Base-by-base conservation (phyloP, 2,113 vertebrate genomes). In the Oceanites oceanicus region DNA sequence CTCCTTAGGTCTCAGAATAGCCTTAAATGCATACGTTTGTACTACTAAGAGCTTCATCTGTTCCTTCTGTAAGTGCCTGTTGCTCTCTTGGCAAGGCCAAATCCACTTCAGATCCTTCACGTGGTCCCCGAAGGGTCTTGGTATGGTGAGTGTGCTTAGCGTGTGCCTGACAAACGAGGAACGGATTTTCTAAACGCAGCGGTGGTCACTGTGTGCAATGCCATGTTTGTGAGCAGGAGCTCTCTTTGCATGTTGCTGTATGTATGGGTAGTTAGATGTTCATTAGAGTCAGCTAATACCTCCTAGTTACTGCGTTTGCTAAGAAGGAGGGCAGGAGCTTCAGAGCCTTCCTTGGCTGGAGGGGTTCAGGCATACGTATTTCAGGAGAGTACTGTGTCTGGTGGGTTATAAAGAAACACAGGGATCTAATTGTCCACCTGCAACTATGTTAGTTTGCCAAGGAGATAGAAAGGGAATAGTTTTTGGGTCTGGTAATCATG, bases 291-390 rank as follows among this genome's bases (percentile, higher is more conserved):
- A 49, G 32, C 52, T 36, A 53, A 59, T 52, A 68, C 10, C 36
- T 81, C 32, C 38, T 42, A 13, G 2, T 19, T 74, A 45, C 32
- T 21, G 53, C 10, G 1, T 73, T 84, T 85, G 50, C 71, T 36
- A 11, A n/a, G 52, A 72, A 58, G 0, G 3, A 86, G 42, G 68
- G 61, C 36, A 74, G 42, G 45, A 90, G 22, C 19, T 70, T 63
- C 52, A 18, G 38, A 26, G 44, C 21, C 13, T 59, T 68, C 40
- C 30, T 66, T 0, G 0, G 30, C 27, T 52, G 15, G 4, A 9
- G 16, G 2, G 0, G 2, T 65, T 92, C 50, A 75, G 61, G 34
- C 10, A 10, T 9, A 5, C 0, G 4, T 42, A 20, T 5, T 9
- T 42, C n/a, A 17, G 40, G 17, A 29, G 30, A 52, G 30, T 25